Evolutionary conservation across 2,888 invertebrate genomes (phyloP).

Genomic region (Onthophagus sagittarius): DNA sequence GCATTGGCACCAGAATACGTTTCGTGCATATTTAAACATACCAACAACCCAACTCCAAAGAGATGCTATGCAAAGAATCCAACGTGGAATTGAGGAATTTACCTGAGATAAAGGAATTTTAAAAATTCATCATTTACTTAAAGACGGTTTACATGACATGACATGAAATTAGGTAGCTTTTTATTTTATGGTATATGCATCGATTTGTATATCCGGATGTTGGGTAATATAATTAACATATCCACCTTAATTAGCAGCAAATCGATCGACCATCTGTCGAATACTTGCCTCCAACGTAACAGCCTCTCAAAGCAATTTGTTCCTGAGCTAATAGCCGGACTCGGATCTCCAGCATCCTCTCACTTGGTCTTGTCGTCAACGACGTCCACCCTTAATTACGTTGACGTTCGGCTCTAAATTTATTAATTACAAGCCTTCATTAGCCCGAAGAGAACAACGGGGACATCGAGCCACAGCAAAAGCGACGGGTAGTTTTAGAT

Average conservation of each 20-base stretch:
- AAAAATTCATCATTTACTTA: background rate
- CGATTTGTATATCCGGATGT: too few species aligned
- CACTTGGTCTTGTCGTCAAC: background rate
- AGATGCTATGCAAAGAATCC: background rate
- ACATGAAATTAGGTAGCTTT: too few species aligned
- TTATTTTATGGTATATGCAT: too few species aligned
- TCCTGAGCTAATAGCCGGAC: background rate
- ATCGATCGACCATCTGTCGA: background rate
- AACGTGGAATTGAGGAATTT: background rate
- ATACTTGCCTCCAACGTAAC: background rate
- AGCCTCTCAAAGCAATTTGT: background rate
- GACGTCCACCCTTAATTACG: constrained; percentile 1
- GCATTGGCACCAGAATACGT: background rate
- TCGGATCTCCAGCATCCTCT: background rate
- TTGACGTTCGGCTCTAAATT: constrained; percentile 1
- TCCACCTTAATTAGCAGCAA: background rate
- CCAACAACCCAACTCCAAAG: background rate
- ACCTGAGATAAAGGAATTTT: background rate
- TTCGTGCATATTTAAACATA: background rate
- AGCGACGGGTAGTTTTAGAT: background rate
- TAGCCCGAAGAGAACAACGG: background rate
- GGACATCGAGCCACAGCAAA: background rate
- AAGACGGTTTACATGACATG: too few species aligned
- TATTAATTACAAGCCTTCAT: constrained; percentile 4
- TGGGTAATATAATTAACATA: background rate